phyloP scores from a whole-genome alignment of 2,888 invertebrate species.

The Argyresthia goedartella region DNA sequence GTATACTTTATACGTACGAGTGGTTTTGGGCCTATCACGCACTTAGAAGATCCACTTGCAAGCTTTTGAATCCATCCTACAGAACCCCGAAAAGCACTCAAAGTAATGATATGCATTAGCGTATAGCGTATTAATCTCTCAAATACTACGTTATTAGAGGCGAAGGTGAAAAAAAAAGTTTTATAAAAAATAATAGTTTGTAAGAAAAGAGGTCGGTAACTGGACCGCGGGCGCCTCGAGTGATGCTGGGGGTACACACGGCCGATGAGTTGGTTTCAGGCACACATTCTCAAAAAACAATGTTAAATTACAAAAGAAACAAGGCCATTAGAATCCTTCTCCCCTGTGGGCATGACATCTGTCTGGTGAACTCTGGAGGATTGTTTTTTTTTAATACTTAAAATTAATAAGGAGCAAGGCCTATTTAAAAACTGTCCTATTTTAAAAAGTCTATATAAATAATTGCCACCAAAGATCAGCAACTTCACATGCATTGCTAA shows the following conservation, averaged over 20 bases:
- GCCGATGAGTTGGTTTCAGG: conserved; percentile 10
- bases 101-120: conserved; percentile 63
- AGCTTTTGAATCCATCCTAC: background rate
- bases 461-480: no score
- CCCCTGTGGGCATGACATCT: no score
- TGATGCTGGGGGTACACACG: conserved; percentile 16
- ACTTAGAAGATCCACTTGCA: background rate
- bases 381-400: no score
- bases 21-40: no score
- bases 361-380: no score
- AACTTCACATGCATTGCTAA: no score
- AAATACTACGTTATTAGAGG: conserved; percentile 50
- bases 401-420: no score
- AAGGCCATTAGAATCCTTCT: no score
- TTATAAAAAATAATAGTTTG: conserved; percentile 24
- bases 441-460: no score
- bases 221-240: conserved; percentile 26
- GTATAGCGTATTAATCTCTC: conserved; percentile 47
- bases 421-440: no score
- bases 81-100: conserved; percentile 37
- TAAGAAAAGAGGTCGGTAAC: conserved; percentile 56
- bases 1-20: no score
- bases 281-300: background rate
- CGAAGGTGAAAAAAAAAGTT: conserved; percentile 26
- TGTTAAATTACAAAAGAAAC: no score